Evolutionary conservation across 2,888 invertebrate genomes (phyloP).

Genomic region (Caenorhabditis imperialis): DNA sequence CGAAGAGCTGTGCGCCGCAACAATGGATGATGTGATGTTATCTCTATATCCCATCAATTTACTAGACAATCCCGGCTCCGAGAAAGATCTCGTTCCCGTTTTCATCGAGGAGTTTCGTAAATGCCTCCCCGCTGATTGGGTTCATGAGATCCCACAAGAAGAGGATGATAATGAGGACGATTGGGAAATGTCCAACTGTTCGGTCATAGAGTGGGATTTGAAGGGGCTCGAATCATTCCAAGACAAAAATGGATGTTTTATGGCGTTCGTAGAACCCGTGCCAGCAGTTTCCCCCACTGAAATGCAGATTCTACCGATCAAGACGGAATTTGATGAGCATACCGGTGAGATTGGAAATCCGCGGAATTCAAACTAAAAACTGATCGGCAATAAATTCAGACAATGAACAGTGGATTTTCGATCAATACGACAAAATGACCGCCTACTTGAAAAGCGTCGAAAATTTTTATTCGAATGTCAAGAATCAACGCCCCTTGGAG

Average conservation of each 20-base stretch:
- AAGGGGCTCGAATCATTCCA: not conserved
- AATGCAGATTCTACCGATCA: not conserved
- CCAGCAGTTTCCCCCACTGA: not conserved
- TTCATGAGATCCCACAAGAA: slow-evolving; percentile 1
- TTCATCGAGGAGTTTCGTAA: slow-evolving; percentile 15
- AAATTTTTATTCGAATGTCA: slow-evolving; percentile 13
- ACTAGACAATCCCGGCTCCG: not conserved
- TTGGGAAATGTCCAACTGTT: not conserved
- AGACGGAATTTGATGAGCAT: slow-evolving; percentile 1
- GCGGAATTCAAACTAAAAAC: not conserved
- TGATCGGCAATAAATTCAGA: too few species aligned
- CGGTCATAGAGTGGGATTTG: not conserved
- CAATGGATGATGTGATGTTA: slow-evolving; percentile 6
- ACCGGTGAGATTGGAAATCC: not conserved
- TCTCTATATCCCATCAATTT: slow-evolving; percentile 12
- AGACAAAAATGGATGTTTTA: not conserved
- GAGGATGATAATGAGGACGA: not conserved
- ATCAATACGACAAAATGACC: not conserved
- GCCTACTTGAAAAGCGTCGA: not conserved
- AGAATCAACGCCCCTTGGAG: slow-evolving; percentile 25
- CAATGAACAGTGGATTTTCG: slow-evolving; percentile 23
- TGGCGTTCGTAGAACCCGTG: not conserved
- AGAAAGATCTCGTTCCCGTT: slow-evolving; percentile 1
- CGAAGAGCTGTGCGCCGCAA: slow-evolving; percentile 16
- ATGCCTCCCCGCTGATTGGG: slow-evolving; percentile 11